A percentile compares a stretch with the other conserved stretches of the same genome.
Conservation (phyloP, 2,113 vertebrate genomes). For the Phyllostomus hastatus region DNA sequence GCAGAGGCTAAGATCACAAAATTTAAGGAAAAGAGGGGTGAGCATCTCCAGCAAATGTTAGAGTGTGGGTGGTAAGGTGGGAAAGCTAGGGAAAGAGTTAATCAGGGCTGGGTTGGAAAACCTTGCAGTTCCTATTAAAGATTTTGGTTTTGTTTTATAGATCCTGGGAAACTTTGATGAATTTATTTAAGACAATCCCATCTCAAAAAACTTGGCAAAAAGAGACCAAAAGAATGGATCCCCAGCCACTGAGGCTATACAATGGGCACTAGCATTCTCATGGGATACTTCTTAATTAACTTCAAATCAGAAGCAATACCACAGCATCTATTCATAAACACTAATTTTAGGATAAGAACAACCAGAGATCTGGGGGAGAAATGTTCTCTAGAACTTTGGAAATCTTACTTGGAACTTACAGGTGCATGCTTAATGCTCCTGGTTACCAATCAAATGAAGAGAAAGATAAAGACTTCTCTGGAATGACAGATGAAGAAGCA, state of each 20-base stretch:
- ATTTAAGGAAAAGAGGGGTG: background rate
- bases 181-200: background rate
- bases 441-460: background rate
- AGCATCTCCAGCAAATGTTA: background rate
- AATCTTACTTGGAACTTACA: background rate
- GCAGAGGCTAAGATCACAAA: background rate
- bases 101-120: background rate
- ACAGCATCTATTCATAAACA: background rate
- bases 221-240: background rate
- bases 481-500: background rate
- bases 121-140: background rate
- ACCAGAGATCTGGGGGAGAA: background rate
- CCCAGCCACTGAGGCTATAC: background rate
- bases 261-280: background rate
- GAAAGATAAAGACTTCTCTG: background rate
- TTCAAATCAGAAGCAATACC: background rate
- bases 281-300: background rate
- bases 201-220: background rate
- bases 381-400: background rate
- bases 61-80: rapidly evolving
- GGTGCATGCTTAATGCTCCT: background rate
- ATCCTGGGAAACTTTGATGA: background rate
- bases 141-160: background rate
- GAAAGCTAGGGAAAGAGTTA: background rate
- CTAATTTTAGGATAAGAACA: background rate